phyloP scores from a whole-genome alignment of 2,113 vertebrate species.

The Tachysurus vachellii region DNA sequence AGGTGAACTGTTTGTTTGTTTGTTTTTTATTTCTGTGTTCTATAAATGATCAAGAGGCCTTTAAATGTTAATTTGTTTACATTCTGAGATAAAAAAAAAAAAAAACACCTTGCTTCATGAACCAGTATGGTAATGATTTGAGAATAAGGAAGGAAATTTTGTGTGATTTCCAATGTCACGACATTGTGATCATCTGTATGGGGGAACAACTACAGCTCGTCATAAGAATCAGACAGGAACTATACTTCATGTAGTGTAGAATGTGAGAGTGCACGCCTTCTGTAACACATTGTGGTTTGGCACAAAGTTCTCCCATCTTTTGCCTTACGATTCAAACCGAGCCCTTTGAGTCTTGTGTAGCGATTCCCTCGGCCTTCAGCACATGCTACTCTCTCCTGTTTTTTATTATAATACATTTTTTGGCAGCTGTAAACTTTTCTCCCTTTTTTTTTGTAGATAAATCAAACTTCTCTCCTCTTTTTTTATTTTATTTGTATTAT shows the following conservation, averaged over 20 bases:
- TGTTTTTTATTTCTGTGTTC: slow-evolving; percentile 4
- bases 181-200: not conserved
- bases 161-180: not conserved
- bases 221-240: not conserved
- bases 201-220: not conserved
- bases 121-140: not conserved
- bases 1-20: not conserved
- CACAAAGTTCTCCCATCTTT: not conserved
- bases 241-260: not conserved
- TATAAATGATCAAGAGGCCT: slow-evolving; percentile 29
- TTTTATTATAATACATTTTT: slow-evolving; percentile 27
- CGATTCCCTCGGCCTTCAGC: not conserved
- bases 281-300: too few species aligned
- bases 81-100: not conserved
- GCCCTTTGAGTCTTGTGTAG: not conserved
- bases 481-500: not conserved
- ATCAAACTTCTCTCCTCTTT: not conserved
- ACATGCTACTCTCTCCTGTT: not conserved
- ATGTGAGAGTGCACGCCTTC: too few species aligned
- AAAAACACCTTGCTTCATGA: not conserved
- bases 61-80: slow-evolving; percentile 30
- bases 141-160: not conserved
- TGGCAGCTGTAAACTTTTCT: slow-evolving; percentile 29
- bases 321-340: slow-evolving; percentile 16
- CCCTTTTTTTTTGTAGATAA: slow-evolving; percentile 43